These are phyloP conservation scores for Drosophila rhopaloa DNA, from an alignment of 1,140 invertebrate genomes.

Conservation along the genomic window DNA sequence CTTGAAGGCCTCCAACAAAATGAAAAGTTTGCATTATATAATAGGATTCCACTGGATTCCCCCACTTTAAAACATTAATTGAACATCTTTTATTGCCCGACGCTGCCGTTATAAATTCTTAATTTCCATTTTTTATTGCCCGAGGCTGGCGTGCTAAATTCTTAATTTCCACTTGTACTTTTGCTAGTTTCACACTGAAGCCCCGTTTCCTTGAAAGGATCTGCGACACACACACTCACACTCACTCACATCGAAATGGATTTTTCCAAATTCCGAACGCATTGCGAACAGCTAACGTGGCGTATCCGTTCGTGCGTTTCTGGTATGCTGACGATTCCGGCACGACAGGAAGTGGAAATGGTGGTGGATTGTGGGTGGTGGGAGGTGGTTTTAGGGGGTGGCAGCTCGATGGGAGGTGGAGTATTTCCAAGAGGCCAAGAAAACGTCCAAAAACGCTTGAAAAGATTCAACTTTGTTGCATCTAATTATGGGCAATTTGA, in stretches of 20 bases:
- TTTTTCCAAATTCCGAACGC: slow-evolving; percentile 52
- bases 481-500: slow-evolving; percentile 71
- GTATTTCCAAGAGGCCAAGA: neutral
- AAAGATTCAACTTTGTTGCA: slow-evolving; percentile 61
- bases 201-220: slow-evolving; percentile 3
- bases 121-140: slow-evolving; percentile 1
- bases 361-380: slow-evolving; percentile 2
- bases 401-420: neutral
- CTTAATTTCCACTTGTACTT: slow-evolving; percentile 12
- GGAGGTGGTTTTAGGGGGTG: slow-evolving; percentile 5
- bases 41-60: neutral
- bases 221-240: neutral
- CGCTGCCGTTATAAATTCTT: slow-evolving; percentile 12
- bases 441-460: slow-evolving; percentile 32
- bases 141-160: slow-evolving; percentile 5
- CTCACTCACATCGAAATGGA: neutral
- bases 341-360: slow-evolving; percentile 41
- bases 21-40: neutral
- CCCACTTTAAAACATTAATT: neutral
- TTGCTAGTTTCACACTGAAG: slow-evolving; percentile 1
- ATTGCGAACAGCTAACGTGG: slow-evolving; percentile 59
- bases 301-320: slow-evolving; percentile 51
- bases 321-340: slow-evolving; percentile 50
- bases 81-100: neutral
- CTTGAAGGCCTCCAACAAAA: too few relatives aligned